Evolutionary conservation across 2,113 vertebrate genomes (phyloP).

Genomic region (Pagrus major): DNA sequence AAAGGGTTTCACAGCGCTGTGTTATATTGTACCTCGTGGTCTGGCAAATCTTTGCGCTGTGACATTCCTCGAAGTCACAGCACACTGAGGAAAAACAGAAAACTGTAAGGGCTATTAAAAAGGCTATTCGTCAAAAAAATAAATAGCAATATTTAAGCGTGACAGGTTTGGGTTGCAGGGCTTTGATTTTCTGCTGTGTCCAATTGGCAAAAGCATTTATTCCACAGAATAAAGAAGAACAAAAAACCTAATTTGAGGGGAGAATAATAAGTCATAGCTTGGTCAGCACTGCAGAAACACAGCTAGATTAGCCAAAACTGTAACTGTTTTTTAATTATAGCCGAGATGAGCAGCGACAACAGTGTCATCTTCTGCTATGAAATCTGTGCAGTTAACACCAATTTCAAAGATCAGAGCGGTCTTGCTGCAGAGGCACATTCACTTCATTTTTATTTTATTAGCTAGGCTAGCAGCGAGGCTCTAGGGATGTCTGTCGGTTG

Average conservation of each 20-base stretch:
- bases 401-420: background rate
- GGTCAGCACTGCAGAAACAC: background rate
- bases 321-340: background rate
- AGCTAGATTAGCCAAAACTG: background rate
- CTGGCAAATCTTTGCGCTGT: constrained; percentile 17
- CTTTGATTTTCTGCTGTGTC: background rate
- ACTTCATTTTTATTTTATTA: background rate
- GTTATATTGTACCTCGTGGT: constrained; percentile 27
- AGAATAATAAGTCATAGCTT: too few species aligned
- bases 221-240: background rate
- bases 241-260: background rate
- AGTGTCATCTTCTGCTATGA: background rate
- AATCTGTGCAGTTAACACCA: background rate
- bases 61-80: constrained; percentile 44
- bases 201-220: background rate
- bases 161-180: background rate
- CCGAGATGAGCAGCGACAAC: background rate
- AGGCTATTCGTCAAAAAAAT: constrained; percentile 13
- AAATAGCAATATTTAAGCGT: background rate
- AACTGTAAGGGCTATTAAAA: constrained; percentile 13
- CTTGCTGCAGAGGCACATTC: background rate
- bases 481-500: background rate
- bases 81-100: constrained; percentile 18
- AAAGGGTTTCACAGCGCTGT: background rate
- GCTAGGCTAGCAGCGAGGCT: background rate